phyloP scores from a whole-genome alignment of 1,140 invertebrate genomes.

The Archivesica marissinica region DNA sequence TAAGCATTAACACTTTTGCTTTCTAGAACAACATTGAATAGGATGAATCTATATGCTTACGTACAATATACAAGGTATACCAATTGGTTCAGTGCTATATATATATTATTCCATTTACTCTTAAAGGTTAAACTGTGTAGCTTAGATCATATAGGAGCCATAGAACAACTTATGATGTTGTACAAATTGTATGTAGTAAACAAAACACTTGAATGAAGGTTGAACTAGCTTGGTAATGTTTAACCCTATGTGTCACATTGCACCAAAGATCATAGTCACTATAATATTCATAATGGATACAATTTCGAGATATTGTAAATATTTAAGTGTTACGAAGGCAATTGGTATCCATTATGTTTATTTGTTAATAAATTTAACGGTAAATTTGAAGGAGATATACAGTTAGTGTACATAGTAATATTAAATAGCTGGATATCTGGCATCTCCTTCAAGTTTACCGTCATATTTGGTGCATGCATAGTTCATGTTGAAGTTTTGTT shows the following conservation, averaged over 20 bases:
- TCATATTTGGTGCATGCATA: slow-evolving; percentile 13
- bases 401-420: slow-evolving; percentile 6
- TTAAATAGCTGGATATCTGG: slow-evolving; percentile 34
- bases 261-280: slow-evolving; percentile 8
- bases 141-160: background rate
- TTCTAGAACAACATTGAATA: no score
- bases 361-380: background rate
- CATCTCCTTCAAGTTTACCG: background rate
- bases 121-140: slow-evolving; percentile 7
- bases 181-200: slow-evolving; percentile 14
- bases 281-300: slow-evolving; percentile 17
- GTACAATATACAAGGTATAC: background rate
- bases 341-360: slow-evolving; percentile 19
- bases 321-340: slow-evolving; percentile 15
- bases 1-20: no score
- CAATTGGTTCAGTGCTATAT: slow-evolving; percentile 23
- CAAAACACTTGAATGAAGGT: background rate
- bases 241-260: background rate
- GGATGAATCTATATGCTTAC: no score
- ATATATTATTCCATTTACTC: slow-evolving; percentile 30
- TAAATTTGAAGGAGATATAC: slow-evolving; percentile 10
- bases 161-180: slow-evolving; percentile 13
- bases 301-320: slow-evolving; percentile 35
- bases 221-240: background rate
- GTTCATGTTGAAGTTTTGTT: slow-evolving; percentile 23